Evolutionary conservation across 1,140 invertebrate genomes (phyloP).

Genomic region (Wiebesia pumilae): DNA sequence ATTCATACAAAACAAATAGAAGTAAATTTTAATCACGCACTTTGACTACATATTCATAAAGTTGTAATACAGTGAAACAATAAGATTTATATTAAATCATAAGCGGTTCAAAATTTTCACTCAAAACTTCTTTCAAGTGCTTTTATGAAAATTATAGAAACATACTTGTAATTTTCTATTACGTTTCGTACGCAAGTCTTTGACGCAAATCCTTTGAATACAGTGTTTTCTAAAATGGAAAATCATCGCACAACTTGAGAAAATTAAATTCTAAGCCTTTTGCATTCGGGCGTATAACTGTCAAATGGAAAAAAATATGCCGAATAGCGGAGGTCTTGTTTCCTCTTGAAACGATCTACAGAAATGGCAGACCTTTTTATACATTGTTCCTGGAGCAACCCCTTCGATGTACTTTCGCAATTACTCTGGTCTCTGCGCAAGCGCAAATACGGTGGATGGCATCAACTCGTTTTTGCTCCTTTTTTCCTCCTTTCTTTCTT

Average conservation of each 20-base stretch:
- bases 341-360: conserved; percentile 44
- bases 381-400: conserved; percentile 50
- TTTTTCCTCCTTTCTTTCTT: conserved; percentile 35
- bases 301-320: conserved; percentile 47
- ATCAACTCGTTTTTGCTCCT: conserved; percentile 37
- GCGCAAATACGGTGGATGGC: conserved; percentile 42
- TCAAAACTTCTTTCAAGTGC: background rate
- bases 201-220: background rate
- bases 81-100: background rate
- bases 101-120: background rate
- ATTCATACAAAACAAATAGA: no score
- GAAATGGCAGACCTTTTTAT: conserved; percentile 41
- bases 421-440: conserved; percentile 30
- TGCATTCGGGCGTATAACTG: conserved; percentile 26
- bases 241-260: background rate
- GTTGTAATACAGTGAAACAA: background rate
- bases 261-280: conserved; percentile 28
- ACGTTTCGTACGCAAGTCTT: background rate
- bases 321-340: conserved; percentile 25
- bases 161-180: background rate
- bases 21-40: background rate
- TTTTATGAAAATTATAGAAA: background rate
- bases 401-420: conserved; percentile 54
- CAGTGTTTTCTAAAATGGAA: background rate
- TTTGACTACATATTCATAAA: background rate